Base-by-base conservation (phyloP, 2,888 invertebrate genomes). In the Cheiracanthium punctorium region DNA sequence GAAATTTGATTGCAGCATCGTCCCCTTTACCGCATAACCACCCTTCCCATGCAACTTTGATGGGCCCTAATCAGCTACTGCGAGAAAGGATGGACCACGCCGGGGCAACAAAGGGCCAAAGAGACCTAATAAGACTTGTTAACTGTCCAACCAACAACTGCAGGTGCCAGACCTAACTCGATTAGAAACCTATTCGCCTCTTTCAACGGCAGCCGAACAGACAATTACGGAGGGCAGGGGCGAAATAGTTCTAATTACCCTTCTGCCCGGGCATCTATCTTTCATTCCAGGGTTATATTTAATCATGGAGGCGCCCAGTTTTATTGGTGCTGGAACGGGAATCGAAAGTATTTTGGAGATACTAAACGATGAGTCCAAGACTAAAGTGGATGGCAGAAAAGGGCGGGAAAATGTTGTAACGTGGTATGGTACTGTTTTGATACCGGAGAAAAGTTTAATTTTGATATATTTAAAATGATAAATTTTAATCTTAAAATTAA, bases 41-140 rank as follows among this genome's bases (percentile, higher is more conserved):
- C 24, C 58, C 33, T n/a, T 30, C 65, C 17, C 73, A 84, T 84
- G 67, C 79, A 84, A 84, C 73, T 84, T 84, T 84, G 84, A 84
- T 84, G 84, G 67, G 77, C 67, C 29, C 84, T 84, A 84, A 84
- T 84, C 84, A 84, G 84, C 84, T 73, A 58, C 48, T 43, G 58
- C 79, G 58, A 73, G 73, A 84, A 79, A 73, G 73, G 67, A 82
- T 82, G 82, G 72, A 70, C 82, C 72, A 43, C 48, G 20, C 43
- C 24, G 30, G n/a, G 79, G 84, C 84, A 84, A 84, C 84, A 84
- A 84, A 84, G 84, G 84, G 84, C 84, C 73, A 77, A 79, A 32
- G 84, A 79, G 84, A 79, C 73, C 84, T 72, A 84, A 84, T 84
- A 84, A 84, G 84, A 84, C 84, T 84, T 84, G 84, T 79, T 84